phyloP scores from a whole-genome alignment of 37 sponge, comb jelly and placozoan species.

The Oscarella lobularis region DNA sequence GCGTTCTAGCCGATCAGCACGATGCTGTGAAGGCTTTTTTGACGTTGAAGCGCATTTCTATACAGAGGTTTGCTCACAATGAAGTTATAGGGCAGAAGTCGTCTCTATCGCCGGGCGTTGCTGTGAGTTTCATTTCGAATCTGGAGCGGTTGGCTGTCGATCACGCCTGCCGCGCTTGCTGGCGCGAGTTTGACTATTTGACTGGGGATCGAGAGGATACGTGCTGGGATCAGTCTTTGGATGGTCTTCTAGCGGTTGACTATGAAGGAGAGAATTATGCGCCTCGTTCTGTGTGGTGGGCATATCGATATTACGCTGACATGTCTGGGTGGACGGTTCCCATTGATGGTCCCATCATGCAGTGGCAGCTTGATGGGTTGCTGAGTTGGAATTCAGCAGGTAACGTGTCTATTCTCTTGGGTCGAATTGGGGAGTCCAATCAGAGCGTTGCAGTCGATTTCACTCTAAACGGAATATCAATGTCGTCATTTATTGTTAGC shows the following conservation, averaged over 20 bases:
- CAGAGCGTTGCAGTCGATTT: no score
- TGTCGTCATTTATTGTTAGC: no score
- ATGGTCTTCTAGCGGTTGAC: not conserved
- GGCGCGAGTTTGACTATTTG: not conserved
- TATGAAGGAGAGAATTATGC: not conserved
- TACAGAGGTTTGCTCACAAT: not conserved
- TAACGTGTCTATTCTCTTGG: not conserved
- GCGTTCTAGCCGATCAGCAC: not conserved
- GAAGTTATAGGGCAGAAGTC: not conserved
- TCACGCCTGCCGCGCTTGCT: not conserved
- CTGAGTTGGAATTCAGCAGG: not conserved
- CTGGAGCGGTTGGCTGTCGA: not conserved
- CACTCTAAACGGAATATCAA: no score
- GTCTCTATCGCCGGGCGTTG: not conserved
- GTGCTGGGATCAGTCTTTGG: not conserved
- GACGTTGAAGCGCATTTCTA: not conserved
- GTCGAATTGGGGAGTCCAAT: not conserved
- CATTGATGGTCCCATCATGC: not conserved
- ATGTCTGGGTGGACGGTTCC: not conserved
- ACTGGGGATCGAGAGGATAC: not conserved
- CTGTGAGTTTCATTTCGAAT: not conserved
- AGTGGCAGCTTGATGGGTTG: not conserved
- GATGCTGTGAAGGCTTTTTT: not conserved
- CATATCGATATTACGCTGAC: not conserved
- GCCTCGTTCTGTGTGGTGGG: constrained; percentile 1